Percentiles rank a stretch among this genome's conserved stretches.
phyloP scores from a whole-genome alignment of 2,888 invertebrate species.

The Eupithecia dodoneata region DNA sequence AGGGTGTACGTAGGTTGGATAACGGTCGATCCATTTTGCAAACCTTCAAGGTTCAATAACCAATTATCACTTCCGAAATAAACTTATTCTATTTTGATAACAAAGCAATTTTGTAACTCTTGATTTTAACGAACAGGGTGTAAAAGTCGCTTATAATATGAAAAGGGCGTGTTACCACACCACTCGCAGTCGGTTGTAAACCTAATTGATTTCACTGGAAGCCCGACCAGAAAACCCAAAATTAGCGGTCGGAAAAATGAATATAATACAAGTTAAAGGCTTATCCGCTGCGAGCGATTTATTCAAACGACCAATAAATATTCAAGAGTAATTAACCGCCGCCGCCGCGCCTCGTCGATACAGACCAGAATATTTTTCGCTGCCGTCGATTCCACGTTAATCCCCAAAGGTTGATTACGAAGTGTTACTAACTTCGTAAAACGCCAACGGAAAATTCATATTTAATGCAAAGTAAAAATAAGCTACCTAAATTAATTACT shows the following conservation, averaged over 20 bases:
- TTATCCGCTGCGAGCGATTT: conserved; percentile 76
- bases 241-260: conserved; percentile 66
- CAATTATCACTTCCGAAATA: neutral
- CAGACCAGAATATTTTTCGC: conserved; percentile 70
- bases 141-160: conserved; percentile 20
- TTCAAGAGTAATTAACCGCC: conserved; percentile 81
- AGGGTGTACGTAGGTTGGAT: neutral
- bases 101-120: neutral
- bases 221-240: conserved; percentile 55
- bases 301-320: conserved; percentile 83
- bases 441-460: conserved; percentile 59
- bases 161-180: conserved; percentile 29
- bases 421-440: conserved; percentile 69
- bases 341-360: conserved; percentile 68
- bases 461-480: conserved; percentile 54
- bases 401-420: conserved; percentile 75
- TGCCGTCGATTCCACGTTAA: conserved; percentile 73
- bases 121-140: conserved; percentile 6
- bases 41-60: neutral
- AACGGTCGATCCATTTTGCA: neutral
- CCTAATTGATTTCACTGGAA: conserved; percentile 39
- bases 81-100: neutral
- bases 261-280: conserved; percentile 76
- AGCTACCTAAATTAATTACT: conserved; percentile 53
- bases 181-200: conserved; percentile 16